Base-by-base conservation (phyloP, 2,888 invertebrate species). In the Melangyna quadrimaculata region DNA sequence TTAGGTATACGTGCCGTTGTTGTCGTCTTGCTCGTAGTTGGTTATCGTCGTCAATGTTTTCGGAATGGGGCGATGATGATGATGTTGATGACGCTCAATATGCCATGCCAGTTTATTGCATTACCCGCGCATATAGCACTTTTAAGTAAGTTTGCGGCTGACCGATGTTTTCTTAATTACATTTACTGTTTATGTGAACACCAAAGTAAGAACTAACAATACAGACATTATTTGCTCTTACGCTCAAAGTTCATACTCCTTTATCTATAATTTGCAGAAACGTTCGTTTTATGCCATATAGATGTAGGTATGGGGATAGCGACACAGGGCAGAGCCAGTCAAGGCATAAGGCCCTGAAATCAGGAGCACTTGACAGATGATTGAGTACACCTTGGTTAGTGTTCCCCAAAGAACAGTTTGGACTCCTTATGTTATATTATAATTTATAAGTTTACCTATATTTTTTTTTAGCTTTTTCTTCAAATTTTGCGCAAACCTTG, bases 131-230 rank as follows among this genome's bases (percentile, higher is more conserved):
- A 86, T 78, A 81, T 86, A 86, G 86, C 77, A 78, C 81, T 86
- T 87, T 77, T 88, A 87, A 88, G 87, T 88, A 87, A 88, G 87
- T 88, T 88, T 88, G 88, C 65, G 88, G 88, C 87, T 87, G 87
- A 86, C 87, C 86, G 84, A 81, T 87, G 88, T 83, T 87, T 84
- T 88, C 80, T 87, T 87, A 88, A 88, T 88, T 88, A 84, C 82
- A 87, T 87, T 87, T 87, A 74, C 87, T 84, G 78, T 80, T 82
- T 87, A 86, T 81, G 78, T 86, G 80, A 81, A 73, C 81, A 78
- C 81, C 86, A 81, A 81, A 86, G 86, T 86, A 81, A 81, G 81
- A 81, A 81, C 81, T 81, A 86, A 86, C 86, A 81, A 81, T 81
- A 70, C 77, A 81, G 73, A 86, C 77, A 81, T 86, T 86, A 86